Evolutionary conservation across 2,888 invertebrate genomes (phyloP).

Genomic region (Plemyria rubiginata): DNA sequence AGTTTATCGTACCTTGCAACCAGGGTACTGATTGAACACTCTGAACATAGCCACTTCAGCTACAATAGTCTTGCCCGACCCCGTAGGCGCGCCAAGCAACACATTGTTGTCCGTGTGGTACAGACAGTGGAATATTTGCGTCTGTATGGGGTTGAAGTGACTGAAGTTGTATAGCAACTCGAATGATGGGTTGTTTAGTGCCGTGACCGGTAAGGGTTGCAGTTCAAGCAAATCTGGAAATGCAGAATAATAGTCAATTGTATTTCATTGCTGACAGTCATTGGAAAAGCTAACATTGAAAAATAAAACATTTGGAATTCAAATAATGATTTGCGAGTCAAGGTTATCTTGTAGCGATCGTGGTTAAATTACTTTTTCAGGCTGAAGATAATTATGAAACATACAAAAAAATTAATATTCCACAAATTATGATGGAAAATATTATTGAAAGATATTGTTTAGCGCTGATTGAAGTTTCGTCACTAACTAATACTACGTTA

Average conservation of each 20-base stretch:
- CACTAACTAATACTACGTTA: no score
- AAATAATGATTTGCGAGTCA: no score
- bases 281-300: no score
- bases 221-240: conserved; percentile 92
- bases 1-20: conserved; percentile 86
- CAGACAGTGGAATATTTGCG: conserved; percentile 98
- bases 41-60: conserved; percentile 99
- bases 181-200: conserved; percentile 90
- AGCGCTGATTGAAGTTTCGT: no score
- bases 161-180: conserved; percentile 95
- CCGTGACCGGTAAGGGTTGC: conserved; percentile 94
- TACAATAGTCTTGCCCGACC: conserved; percentile 99
- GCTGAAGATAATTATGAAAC: no score
- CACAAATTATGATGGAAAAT: no score
- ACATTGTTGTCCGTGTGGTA: conserved; percentile 98
- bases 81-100: conserved; percentile 97
- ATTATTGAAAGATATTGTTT: no score
- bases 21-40: conserved; percentile 92
- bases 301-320: no score
- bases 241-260: background rate
- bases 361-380: no score
- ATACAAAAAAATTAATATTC: no score
- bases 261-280: no score
- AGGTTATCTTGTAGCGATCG: no score
- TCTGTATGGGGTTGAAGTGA: conserved; percentile 99